A percentile compares a stretch with the other conserved stretches of the same genome.
phyloP scores from a whole-genome alignment of 1,140 invertebrate species.

The Drosophila rufa region DNA sequence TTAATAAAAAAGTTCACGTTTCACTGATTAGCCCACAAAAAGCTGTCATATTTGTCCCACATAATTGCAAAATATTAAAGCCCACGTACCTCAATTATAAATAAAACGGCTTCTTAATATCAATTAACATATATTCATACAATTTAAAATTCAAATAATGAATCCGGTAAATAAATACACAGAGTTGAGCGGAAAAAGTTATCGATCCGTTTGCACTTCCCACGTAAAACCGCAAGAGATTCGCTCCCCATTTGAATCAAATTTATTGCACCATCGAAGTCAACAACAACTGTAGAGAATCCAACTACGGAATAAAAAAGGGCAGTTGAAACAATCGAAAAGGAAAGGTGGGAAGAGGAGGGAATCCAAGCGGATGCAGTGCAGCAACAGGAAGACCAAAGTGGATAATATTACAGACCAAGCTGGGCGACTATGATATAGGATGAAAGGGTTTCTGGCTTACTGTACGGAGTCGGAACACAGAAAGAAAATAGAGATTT shows the following conservation, averaged over 20 bases:
- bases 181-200: slow-evolving; percentile 2
- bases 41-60: background rate
- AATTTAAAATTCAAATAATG: slow-evolving; percentile 44
- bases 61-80: slow-evolving; percentile 15
- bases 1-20: background rate
- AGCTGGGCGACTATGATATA: slow-evolving; percentile 14
- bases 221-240: slow-evolving; percentile 34
- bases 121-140: slow-evolving; percentile 19
- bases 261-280: slow-evolving; percentile 60
- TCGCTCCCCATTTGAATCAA: slow-evolving; percentile 55
- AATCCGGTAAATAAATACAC: slow-evolving; percentile 23
- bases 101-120: slow-evolving; percentile 37
- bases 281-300: slow-evolving; percentile 19
- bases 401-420: slow-evolving; percentile 69
- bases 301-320: slow-evolving; percentile 13
- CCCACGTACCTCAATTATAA: slow-evolving; percentile 5
- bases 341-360: slow-evolving; percentile 11
- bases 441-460: background rate
- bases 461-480: background rate
- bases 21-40: slow-evolving; percentile 1
- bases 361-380: slow-evolving; percentile 48
- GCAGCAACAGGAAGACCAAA: slow-evolving; percentile 72
- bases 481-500: background rate
- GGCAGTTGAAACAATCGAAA: slow-evolving; percentile 38
- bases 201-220: slow-evolving; percentile 22